Evolutionary conservation across 1,140 invertebrate species (phyloP), one percentile per base, ranked within the genome.

Genomic region (Drosophila lacteicornis): DNA sequence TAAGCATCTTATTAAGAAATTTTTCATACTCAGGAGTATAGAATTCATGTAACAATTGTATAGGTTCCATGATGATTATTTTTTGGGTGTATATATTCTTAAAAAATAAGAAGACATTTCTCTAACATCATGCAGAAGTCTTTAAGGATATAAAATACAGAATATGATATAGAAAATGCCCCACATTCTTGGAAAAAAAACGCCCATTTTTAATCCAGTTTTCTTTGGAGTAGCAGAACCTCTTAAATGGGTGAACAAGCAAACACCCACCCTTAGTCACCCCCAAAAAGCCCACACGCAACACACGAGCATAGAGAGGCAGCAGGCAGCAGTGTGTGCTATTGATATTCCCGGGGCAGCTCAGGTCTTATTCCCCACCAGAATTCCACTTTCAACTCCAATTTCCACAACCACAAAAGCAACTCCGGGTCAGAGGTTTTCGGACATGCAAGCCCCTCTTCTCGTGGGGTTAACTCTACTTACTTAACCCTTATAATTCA

Each of bases 291-390:
- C 5, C 6, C 22, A 33, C 5, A 30, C 27, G 27, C 27, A 30
- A 30, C 27, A 30, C 27, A 30, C 27, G 27, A 30, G 6, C 27
- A 30, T 30, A 30, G 5, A n/a, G 30, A 61, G 43, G 19, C 6
- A 25, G 4, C n/a, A 61, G 43, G 19, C 6, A 25, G 4, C n/a
- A 17, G 33, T 38, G 36, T 40, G n/a, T 22, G 27, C 55, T 55
- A 63, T 55, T 55, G 50, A 63, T 63, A 42, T 63, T 63, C 60
- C 60, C 49, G 30, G 33, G 55, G 15, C 12, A 25, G 8, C 13
- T 15, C 59, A n/a, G 42, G 30, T 17, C 36, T 12, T 13, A 30
- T 25, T 36, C 11, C 33, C 13, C 17, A 40, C 33, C 30, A 4
- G 22, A 47, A 40, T 19, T 19, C 25, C 49, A 25, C 49, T 36